phyloP scores from a whole-genome alignment of 2,113 vertebrate species.

The Corythornis madagascariensis region DNA sequence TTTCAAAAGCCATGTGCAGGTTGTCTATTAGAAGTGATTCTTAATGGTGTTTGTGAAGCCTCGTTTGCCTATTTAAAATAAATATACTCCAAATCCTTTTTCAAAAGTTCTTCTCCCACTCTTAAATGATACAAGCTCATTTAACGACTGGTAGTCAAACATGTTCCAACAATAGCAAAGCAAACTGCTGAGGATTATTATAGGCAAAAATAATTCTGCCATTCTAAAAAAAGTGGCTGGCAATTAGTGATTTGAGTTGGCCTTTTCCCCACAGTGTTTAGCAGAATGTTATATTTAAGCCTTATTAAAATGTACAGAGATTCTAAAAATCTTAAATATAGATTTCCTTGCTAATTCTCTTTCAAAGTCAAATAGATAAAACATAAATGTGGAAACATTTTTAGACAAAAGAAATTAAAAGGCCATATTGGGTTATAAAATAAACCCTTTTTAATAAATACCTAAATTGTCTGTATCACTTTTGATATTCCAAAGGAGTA shows the following conservation, averaged over 20 bases:
- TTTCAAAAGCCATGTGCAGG: neutral
- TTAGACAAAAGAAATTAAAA: neutral
- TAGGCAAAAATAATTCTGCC: slow-evolving; percentile 72
- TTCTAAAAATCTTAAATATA: slow-evolving; percentile 47
- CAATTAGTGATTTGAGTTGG: slow-evolving; percentile 66
- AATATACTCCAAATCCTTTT: slow-evolving; percentile 44
- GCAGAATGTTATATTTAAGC: slow-evolving; percentile 64
- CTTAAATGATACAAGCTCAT: slow-evolving; percentile 54
- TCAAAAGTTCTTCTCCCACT: slow-evolving; percentile 53
- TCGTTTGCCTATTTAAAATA: slow-evolving; percentile 53
- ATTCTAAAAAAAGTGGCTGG: slow-evolving; percentile 67
- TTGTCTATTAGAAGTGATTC: slow-evolving; percentile 30
- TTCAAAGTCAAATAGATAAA: slow-evolving; percentile 28
- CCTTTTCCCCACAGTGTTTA: slow-evolving; percentile 55
- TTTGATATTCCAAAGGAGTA: neutral
- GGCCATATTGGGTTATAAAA: neutral
- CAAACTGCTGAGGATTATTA: slow-evolving; percentile 71
- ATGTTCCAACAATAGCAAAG: slow-evolving; percentile 52
- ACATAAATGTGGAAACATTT: neutral
- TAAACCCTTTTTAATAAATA: neutral
- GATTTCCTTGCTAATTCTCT: slow-evolving; percentile 35
- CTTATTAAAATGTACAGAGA: slow-evolving; percentile 41
- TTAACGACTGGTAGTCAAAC: slow-evolving; percentile 73
- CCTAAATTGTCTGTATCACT: neutral
- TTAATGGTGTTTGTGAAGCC: slow-evolving; percentile 30